Evolutionary conservation across 1,140 invertebrate species (phyloP).

Genomic region (Lordiphosa mommai): DNA sequence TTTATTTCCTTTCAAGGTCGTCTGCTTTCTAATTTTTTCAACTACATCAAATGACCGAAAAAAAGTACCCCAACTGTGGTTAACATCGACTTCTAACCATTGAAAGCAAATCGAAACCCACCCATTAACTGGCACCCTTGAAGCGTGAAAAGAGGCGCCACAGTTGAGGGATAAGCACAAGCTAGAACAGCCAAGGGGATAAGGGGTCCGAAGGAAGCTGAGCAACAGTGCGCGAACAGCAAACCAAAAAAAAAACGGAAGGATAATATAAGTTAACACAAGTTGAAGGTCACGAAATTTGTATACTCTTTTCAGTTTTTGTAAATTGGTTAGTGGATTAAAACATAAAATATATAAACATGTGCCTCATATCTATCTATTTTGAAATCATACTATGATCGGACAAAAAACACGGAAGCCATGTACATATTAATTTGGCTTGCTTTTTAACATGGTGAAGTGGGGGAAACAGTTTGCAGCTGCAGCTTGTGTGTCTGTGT

Average conservation of each 20-base stretch:
- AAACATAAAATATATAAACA: too few species aligned
- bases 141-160: conserved; percentile 45
- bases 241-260: conserved; percentile 26
- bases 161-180: conserved; percentile 18
- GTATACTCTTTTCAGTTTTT: conserved; percentile 6
- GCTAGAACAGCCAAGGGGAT: conserved; percentile 15
- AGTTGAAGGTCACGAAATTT: neutral
- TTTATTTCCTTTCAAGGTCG: conserved; percentile 25
- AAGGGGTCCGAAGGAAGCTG: conserved; percentile 19
- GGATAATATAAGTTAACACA: neutral
- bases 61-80: conserved; percentile 33
- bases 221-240: conserved; percentile 37
- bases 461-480: too few species aligned
- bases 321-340: too few species aligned
- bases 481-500: too few species aligned
- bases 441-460: too few species aligned
- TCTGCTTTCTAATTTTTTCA: conserved; percentile 13
- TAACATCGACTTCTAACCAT: conserved; percentile 25
- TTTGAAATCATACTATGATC: too few species aligned
- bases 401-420: too few species aligned
- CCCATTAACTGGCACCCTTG: conserved; percentile 45
- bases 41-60: conserved; percentile 2
- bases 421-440: too few species aligned
- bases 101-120: conserved; percentile 38
- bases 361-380: too few species aligned